phyloP scores from a whole-genome alignment of 1,140 invertebrate species.

The Caenorhabditis latens region DNA sequence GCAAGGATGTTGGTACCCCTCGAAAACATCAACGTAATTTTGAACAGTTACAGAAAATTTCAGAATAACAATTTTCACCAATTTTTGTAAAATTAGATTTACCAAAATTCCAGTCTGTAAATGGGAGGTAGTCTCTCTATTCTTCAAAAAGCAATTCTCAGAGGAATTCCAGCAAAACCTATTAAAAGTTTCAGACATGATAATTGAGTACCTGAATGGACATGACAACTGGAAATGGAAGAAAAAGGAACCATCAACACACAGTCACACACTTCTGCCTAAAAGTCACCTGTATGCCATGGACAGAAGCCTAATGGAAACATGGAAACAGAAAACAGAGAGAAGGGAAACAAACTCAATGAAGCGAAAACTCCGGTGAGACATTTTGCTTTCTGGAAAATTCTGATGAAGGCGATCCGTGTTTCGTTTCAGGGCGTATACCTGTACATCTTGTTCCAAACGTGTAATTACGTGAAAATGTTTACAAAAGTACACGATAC shows the following conservation, averaged over 20 bases:
- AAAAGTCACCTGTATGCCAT: constrained; percentile 36
- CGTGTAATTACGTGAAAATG: constrained; percentile 46
- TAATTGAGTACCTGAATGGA: constrained; percentile 10
- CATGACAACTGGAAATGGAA: neutral
- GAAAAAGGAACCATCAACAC: neutral
- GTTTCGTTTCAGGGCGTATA: constrained; percentile 37
- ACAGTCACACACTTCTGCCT: neutral
- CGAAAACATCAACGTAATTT: too few relatives aligned
- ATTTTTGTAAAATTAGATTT: too few relatives aligned
- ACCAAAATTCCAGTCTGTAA: too few relatives aligned
- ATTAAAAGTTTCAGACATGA: constrained; percentile 24
- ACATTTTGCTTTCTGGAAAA: constrained; percentile 8
- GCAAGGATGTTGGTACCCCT: too few relatives aligned
- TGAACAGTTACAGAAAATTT: too few relatives aligned
- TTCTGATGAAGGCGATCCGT: neutral
- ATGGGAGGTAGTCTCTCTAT: too few relatives aligned
- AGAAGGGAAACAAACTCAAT: neutral
- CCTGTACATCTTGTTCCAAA: constrained; percentile 43
- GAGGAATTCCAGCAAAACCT: neutral
- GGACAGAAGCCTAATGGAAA: constrained; percentile 30
- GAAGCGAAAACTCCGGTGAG: constrained; percentile 28
- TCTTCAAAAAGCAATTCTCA: neutral
- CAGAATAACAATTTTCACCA: too few relatives aligned
- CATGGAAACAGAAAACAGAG: constrained; percentile 28
- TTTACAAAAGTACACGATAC: constrained; percentile 40